Conservation (phyloP, 2,797 vertebrate species). For the Sebastolobus altivelis region DNA sequence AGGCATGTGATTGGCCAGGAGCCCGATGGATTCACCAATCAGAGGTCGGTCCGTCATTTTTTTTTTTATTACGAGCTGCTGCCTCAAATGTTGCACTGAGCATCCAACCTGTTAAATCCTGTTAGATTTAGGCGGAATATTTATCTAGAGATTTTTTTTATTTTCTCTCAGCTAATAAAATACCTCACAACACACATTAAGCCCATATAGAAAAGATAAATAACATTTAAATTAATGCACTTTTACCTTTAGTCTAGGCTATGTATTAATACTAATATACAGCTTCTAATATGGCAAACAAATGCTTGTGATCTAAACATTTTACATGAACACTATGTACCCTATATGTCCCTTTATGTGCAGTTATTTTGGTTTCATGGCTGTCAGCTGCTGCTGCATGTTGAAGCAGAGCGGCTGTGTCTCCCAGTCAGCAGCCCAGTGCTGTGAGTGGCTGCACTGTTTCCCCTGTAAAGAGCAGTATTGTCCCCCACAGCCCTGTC, state of each 20-base stretch:
- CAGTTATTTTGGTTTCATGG: conserved; percentile 65
- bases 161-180: background rate
- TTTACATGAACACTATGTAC: conserved; percentile 7
- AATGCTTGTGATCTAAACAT: background rate
- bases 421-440: conserved; percentile 63
- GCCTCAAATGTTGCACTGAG: background rate
- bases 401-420: conserved; percentile 50
- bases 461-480: conserved; percentile 83
- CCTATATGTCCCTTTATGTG: conserved; percentile 34
- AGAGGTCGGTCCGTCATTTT: conserved; percentile 65
- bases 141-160: background rate
- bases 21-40: conserved; percentile 69
- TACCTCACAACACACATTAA: background rate
- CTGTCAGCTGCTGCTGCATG: conserved; percentile 63
- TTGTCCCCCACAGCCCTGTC: conserved; percentile 83
- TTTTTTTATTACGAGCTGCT: conserved; percentile 9
- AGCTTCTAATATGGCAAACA: background rate
- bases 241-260: background rate
- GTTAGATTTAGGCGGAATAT: background rate
- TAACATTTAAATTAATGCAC: background rate
- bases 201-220: background rate
- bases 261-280: background rate
- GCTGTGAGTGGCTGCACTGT: conserved; percentile 82
- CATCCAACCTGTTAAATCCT: background rate
- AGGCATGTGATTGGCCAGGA: conserved; percentile 72